A percentile compares a stretch with the other conserved stretches of the same genome.
Conservation (phyloP, 2,888 invertebrate genomes). For the Microctonus aethiopoides region DNA sequence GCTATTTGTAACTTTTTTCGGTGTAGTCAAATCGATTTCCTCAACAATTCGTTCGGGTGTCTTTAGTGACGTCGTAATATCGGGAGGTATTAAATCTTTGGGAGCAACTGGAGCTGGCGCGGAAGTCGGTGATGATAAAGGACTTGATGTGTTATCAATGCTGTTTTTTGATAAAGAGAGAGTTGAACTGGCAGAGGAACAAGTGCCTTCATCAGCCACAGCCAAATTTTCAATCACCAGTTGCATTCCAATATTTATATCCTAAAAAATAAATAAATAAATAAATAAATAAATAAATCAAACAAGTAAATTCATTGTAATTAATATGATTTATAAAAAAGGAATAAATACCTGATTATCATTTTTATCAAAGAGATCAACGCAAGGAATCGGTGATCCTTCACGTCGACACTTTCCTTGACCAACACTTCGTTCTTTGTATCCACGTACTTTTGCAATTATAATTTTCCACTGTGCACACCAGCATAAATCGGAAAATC, state of each 20-base stretch:
- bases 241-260: slow-evolving; percentile 74
- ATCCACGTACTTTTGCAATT: slow-evolving; percentile 80
- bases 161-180: slow-evolving; percentile 51
- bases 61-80: slow-evolving; percentile 11
- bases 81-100: neutral
- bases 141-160: slow-evolving; percentile 50
- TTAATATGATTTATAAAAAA: neutral
- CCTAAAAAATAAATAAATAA: slow-evolving; percentile 52
- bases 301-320: slow-evolving; percentile 7
- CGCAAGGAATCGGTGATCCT: slow-evolving; percentile 80
- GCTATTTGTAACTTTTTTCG: slow-evolving; percentile 30
- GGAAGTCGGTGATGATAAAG: slow-evolving; percentile 32
- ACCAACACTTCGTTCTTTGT: slow-evolving; percentile 70
- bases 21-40: slow-evolving; percentile 48
- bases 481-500: slow-evolving; percentile 59
- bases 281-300: neutral
- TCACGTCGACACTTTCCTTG: slow-evolving; percentile 69
- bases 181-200: slow-evolving; percentile 53
- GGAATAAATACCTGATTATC: slow-evolving; percentile 69
- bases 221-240: slow-evolving; percentile 74
- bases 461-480: slow-evolving; percentile 85
- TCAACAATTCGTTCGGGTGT: slow-evolving; percentile 29
- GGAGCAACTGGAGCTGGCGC: slow-evolving; percentile 2
- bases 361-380: slow-evolving; percentile 79
- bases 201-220: slow-evolving; percentile 52